A percentile compares a stretch with the other conserved stretches of the same genome.
phyloP scores from a whole-genome alignment of 2,888 invertebrate species.

The Lutraria lutraria region DNA sequence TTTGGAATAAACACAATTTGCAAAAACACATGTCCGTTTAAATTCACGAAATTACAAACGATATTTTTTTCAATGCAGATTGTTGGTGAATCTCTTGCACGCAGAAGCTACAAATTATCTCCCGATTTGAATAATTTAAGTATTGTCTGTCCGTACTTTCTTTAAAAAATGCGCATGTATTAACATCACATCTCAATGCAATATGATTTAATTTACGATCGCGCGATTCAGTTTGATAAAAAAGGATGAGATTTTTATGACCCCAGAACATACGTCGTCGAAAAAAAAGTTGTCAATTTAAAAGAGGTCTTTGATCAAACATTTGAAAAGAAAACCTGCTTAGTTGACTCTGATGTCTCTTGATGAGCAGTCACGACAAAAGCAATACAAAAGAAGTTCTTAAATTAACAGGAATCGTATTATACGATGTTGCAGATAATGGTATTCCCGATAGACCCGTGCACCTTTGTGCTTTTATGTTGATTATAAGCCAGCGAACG shows the following conservation, averaged over 20 bases:
- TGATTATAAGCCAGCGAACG: conserved; percentile 15
- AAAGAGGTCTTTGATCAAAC: conserved; percentile 20
- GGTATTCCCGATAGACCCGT: not conserved
- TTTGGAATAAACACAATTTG: conserved; percentile 25
- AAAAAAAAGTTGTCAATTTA: conserved; percentile 16
- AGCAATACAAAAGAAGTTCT: not conserved
- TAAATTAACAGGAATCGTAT: conserved; percentile 17
- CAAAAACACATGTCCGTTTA: conserved; percentile 46
- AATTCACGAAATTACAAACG: conserved; percentile 26
- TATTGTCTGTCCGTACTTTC: not conserved
- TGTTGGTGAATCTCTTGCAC: not conserved
- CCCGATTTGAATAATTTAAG: conserved; percentile 1
- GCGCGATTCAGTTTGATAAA: not conserved
- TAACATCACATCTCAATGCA: conserved; percentile 22
- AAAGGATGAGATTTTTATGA: conserved; percentile 24
- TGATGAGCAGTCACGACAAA: not conserved
- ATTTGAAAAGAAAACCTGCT: conserved; percentile 11
- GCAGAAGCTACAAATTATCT: conserved; percentile 12
- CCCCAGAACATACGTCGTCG: conserved; percentile 19
- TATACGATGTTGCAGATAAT: conserved; percentile 1
- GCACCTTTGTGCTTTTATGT: conserved; percentile 13
- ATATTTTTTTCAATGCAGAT: conserved; percentile 32
- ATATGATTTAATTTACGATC: conserved; percentile 18
- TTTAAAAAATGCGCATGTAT: conserved; percentile 30
- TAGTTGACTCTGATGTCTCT: not conserved